Evolutionary conservation across 2,797 vertebrate species (phyloP).

Genomic region (Halcyon chelicuti): DNA sequence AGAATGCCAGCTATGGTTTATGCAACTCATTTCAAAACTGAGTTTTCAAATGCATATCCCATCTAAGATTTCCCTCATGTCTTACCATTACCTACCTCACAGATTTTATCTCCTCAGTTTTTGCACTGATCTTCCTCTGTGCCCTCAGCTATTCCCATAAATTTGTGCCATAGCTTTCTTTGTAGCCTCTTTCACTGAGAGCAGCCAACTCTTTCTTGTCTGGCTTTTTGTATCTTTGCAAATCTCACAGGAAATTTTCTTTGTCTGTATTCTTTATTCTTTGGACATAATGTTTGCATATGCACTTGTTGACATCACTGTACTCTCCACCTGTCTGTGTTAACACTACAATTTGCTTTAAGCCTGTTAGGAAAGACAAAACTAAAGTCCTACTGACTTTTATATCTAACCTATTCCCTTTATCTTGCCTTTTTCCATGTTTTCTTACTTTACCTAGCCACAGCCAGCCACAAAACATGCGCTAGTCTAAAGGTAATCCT

Average conservation of each 20-base stretch:
- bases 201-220: background rate
- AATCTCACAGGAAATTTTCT: background rate
- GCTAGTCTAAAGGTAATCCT: constrained; percentile 4
- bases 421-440: background rate
- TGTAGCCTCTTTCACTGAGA: background rate
- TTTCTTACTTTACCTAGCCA: background rate
- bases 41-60: background rate
- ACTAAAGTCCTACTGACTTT: background rate
- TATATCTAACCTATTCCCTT: background rate
- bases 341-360: background rate
- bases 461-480: background rate
- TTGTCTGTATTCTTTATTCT: background rate
- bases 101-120: background rate
- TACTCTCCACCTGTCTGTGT: background rate
- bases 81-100: constrained; percentile 1
- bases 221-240: background rate
- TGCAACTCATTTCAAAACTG: background rate
- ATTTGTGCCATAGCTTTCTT: background rate
- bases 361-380: background rate
- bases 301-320: background rate
- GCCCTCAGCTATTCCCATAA: background rate
- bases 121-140: background rate
- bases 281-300: background rate
- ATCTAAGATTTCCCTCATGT: background rate
- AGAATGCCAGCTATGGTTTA: background rate